Evolutionary conservation across 2,888 invertebrate genomes (phyloP).

Genomic region (Molanna angustata): DNA sequence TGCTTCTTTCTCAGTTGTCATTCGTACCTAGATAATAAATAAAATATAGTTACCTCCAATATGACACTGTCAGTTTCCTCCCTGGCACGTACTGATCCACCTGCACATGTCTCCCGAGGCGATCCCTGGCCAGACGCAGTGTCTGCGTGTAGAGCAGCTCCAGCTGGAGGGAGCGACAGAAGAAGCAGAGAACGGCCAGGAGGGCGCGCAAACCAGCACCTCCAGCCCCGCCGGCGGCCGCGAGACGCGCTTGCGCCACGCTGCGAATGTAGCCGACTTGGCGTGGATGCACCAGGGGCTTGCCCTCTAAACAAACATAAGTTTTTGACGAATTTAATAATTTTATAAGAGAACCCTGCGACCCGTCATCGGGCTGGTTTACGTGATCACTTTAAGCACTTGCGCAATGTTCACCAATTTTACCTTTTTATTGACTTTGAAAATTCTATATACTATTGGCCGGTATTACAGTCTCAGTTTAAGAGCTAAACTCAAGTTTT

Average conservation of each 20-base stretch:
- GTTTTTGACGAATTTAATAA: too few relatives aligned
- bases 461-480: too few relatives aligned
- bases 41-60: conserved; percentile 88
- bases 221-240: conserved; percentile 72
- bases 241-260: conserved; percentile 85
- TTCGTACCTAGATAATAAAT: too few relatives aligned
- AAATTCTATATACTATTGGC: too few relatives aligned
- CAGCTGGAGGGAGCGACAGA: conserved; percentile 92
- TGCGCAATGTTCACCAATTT: too few relatives aligned
- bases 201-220: conserved; percentile 76
- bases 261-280: conserved; percentile 94
- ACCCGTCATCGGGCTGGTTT: too few relatives aligned
- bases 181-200: conserved; percentile 69
- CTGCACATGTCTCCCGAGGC: conserved; percentile 83
- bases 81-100: conserved; percentile 91
- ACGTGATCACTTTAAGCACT: too few relatives aligned
- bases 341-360: too few relatives aligned
- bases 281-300: conserved; percentile 89
- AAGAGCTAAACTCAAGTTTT: too few relatives aligned
- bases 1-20: too few relatives aligned
- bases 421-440: too few relatives aligned
- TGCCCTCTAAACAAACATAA: conserved; percentile 67
- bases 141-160: conserved; percentile 89
- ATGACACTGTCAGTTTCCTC: conserved; percentile 85
- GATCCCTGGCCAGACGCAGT: conserved; percentile 79